Conservation (phyloP, 2,113 vertebrate species). For the Hyperopisus bebe region DNA sequence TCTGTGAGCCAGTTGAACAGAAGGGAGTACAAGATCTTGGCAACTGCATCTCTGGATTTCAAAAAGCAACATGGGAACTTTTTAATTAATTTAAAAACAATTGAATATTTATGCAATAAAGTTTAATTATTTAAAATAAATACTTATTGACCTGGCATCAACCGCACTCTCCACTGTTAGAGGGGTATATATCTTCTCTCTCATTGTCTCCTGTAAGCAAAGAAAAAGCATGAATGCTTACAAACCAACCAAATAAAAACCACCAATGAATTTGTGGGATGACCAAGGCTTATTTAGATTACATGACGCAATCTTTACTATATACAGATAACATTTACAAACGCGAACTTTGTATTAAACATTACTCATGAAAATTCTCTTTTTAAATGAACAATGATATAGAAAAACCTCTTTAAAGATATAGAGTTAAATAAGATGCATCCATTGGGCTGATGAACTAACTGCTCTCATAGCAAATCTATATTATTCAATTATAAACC, state of each 20-base stretch:
- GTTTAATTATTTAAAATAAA: not conserved
- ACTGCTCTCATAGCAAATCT: no score
- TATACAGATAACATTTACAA: not conserved
- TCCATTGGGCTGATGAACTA: not conserved
- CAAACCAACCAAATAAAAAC: not conserved
- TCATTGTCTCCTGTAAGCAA: conserved; percentile 69
- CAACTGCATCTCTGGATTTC: conserved; percentile 81
- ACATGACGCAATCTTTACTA: not conserved
- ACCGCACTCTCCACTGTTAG: conserved; percentile 89
- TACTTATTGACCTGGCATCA: conserved; percentile 80
- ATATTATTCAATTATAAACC: not conserved
- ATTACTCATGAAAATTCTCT: not conserved
- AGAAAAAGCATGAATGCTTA: not conserved
- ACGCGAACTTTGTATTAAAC: not conserved
- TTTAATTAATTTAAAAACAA: not conserved
- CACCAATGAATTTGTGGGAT: not conserved
- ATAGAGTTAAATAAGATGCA: not conserved
- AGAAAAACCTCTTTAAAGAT: not conserved
- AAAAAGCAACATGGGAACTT: conserved; percentile 5
- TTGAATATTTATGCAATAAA: not conserved
- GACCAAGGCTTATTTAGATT: not conserved
- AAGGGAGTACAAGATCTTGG: conserved; percentile 94
- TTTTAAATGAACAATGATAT: not conserved
- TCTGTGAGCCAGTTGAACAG: conserved; percentile 89
- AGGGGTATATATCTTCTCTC: conserved; percentile 90